Evolutionary conservation across 1,140 invertebrate genomes (phyloP).

Genomic region (Calliopsis andreniformis): DNA sequence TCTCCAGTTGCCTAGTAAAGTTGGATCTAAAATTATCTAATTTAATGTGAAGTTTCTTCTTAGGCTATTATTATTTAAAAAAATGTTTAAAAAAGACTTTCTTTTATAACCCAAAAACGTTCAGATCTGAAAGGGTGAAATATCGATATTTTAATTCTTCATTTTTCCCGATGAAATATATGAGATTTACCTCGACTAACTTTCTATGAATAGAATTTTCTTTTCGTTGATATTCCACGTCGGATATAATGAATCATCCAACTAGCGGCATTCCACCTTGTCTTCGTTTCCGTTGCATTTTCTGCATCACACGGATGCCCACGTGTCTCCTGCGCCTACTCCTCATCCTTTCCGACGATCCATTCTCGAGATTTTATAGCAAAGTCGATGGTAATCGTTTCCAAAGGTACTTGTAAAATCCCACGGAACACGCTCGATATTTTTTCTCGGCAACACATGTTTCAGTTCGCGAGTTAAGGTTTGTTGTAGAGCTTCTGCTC

Average conservation of each 20-base stretch:
- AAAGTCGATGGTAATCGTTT: constrained; percentile 3
- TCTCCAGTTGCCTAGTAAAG: no score
- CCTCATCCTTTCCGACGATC: constrained; percentile 11
- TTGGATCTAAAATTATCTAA: no score
- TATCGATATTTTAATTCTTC: no score
- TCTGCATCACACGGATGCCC: constrained; percentile 39
- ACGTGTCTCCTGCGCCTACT: constrained; percentile 34
- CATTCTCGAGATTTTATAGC: constrained; percentile 19
- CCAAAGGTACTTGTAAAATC: background rate
- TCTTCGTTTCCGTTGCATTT: constrained; percentile 43
- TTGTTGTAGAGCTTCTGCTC: no score
- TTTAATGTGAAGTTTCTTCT: no score
- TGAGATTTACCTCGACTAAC: background rate
- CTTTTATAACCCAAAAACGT: no score
- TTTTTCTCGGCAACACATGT: no score
- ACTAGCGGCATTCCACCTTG: constrained; percentile 11
- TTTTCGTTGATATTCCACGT: constrained; percentile 21
- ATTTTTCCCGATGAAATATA: background rate
- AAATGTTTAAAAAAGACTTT: no score
- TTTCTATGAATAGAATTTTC: background rate
- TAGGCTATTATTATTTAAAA: no score
- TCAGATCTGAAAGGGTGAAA: no score
- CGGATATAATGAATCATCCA: constrained; percentile 36
- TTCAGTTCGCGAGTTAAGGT: no score
- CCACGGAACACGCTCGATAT: no score